A percentile compares a stretch with the other conserved stretches of the same genome.
Conservation (phyloP, 2,888 invertebrate species). For the Torymus aiolomorphi region DNA sequence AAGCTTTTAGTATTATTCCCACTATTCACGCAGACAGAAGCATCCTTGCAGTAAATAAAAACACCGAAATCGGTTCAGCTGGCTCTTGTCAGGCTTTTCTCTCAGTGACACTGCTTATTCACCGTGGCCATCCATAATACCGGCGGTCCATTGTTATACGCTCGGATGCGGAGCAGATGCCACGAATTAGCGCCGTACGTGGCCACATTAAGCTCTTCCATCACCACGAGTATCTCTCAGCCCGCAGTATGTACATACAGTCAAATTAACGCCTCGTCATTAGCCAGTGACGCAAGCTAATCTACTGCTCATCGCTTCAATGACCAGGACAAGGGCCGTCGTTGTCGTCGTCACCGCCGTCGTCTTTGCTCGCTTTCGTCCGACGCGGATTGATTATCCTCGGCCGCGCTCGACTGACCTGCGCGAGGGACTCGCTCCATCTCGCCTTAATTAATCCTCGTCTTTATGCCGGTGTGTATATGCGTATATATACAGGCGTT, state of each 20-base stretch:
- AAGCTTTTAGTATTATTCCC: too few relatives aligned
- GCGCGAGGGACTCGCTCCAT: constrained; percentile 15
- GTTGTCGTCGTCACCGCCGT: background rate
- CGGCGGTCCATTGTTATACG: background rate
- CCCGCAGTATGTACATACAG: constrained; percentile 31
- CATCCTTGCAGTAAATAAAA: too few relatives aligned
- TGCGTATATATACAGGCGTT: background rate
- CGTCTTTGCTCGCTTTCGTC: background rate
- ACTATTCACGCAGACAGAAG: too few relatives aligned
- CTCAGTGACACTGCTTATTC: background rate
- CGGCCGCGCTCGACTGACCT: constrained; percentile 21
- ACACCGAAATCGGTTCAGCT: too few relatives aligned
- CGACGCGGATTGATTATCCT: constrained; percentile 55
- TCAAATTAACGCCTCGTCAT: constrained; percentile 67
- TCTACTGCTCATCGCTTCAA: constrained; percentile 2
- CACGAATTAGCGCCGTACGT: background rate
- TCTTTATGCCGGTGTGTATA: background rate
- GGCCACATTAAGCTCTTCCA: too few relatives aligned
- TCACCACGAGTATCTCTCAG: too few relatives aligned
- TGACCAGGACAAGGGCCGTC: constrained; percentile 14
- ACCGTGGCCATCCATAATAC: background rate
- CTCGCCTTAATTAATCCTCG: constrained; percentile 53
- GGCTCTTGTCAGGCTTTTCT: too few relatives aligned
- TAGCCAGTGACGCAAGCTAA: constrained; percentile 54
- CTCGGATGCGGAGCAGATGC: constrained; percentile 21